Percentiles rank a stretch among this genome's conserved stretches.
phyloP scores from a whole-genome alignment of 2,797 vertebrate species.

The Antrozous pallidus region DNA sequence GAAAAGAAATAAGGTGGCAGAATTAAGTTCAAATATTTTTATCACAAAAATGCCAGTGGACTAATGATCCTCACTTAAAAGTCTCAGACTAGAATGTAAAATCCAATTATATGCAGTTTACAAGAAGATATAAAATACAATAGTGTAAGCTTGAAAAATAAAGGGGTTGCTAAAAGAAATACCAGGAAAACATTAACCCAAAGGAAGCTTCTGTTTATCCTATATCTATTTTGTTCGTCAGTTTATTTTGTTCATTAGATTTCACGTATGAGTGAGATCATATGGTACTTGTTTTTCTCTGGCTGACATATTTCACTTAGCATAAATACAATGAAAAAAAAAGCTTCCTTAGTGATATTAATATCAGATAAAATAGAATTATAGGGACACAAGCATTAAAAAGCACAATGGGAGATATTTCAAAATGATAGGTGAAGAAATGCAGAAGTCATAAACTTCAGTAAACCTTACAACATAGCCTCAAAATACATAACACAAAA shows the following conservation, averaged over 20 bases:
- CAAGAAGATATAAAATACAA: background rate
- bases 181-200: background rate
- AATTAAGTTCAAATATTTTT: background rate
- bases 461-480: background rate
- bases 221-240: background rate
- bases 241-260: background rate
- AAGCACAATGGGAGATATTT: background rate
- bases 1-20: background rate
- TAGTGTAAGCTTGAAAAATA: background rate
- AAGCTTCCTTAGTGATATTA: background rate
- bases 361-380: background rate
- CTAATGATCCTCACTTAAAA: background rate
- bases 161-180: background rate
- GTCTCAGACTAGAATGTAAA: background rate
- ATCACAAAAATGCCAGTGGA: constrained; percentile 10
- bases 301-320: background rate
- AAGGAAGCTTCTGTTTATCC: background rate
- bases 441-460: background rate
- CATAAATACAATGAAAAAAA: background rate
- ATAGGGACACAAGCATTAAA: background rate
- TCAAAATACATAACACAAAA: background rate
- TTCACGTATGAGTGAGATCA: background rate
- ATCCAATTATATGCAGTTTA: background rate
- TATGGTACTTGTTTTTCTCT: background rate
- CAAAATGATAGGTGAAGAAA: background rate